A percentile compares a stretch with the other conserved stretches of the same genome.
Evolutionary conservation across 2,797 vertebrate species (phyloP).

Genomic region (Onychomys torridus): DNA sequence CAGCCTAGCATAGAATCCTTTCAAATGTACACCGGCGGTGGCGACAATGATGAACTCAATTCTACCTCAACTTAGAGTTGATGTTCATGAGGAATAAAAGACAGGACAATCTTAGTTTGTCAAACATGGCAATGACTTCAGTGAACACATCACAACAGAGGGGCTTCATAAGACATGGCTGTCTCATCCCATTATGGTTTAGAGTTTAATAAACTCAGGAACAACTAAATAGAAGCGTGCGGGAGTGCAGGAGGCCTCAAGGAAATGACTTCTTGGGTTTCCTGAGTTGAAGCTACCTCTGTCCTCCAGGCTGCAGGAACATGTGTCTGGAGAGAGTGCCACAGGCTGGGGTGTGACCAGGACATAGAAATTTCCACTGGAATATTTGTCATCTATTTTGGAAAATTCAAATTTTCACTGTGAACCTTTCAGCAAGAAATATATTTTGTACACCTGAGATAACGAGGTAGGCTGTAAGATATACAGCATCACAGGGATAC

Average conservation of each 20-base stretch:
- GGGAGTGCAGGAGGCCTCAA: neutral
- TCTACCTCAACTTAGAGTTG: neutral
- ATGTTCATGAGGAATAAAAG: neutral
- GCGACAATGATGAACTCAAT: neutral
- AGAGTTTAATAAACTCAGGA: neutral
- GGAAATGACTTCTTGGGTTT: neutral
- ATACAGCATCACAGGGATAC: neutral
- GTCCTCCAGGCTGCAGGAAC: neutral
- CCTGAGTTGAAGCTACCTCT: neutral
- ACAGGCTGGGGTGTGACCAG: neutral
- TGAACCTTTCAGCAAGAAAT: neutral
- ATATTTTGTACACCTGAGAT: fast-evolving
- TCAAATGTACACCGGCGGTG: neutral
- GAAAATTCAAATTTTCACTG: neutral
- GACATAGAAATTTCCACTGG: neutral
- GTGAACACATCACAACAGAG: neutral
- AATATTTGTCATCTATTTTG: neutral
- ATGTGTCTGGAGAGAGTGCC: fast-evolving
- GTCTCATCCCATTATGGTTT: neutral
- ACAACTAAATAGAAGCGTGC: neutral
- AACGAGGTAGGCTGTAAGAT: neutral
- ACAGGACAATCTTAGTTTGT: neutral
- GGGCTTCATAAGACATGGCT: fast-evolving
- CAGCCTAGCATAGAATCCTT: neutral
- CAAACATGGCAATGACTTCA: neutral